phyloP scores from a whole-genome alignment of 2,113 vertebrate genomes.

The Ageneiosus marmoratus region DNA sequence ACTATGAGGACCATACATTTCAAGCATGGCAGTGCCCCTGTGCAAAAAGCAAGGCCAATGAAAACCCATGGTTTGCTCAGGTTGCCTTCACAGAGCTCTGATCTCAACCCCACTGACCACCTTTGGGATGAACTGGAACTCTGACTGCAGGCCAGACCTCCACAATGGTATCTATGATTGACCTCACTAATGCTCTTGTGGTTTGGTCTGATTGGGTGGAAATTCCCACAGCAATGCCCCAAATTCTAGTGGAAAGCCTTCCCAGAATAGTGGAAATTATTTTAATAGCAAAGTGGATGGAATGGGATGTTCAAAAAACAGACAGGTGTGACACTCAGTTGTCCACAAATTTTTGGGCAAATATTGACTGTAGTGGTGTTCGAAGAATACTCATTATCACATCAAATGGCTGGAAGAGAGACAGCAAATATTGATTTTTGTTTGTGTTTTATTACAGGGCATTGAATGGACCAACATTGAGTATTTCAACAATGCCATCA shows the following conservation, averaged over 20 bases:
- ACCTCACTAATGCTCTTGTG: neutral
- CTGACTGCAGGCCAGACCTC: too few species aligned
- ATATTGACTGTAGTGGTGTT: neutral
- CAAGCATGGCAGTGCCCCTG: neutral
- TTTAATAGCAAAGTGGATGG: neutral
- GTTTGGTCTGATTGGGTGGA: neutral
- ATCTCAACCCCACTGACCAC: neutral
- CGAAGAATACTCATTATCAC: neutral
- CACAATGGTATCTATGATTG: too few species aligned
- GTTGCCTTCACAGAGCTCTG: neutral
- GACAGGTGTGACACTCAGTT: neutral
- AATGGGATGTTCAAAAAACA: neutral
- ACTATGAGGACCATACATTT: neutral
- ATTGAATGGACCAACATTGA: conserved; percentile 99
- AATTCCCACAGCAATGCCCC: neutral
- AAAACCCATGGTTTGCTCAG: neutral
- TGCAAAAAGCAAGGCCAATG: neutral
- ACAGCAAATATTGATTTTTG: conserved; percentile 40
- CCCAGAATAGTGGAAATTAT: neutral
- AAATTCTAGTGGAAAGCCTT: neutral
- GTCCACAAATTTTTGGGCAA: neutral
- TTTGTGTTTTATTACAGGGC: conserved; percentile 75
- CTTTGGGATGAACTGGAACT: neutral
- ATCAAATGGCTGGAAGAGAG: neutral
- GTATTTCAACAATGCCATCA: conserved; percentile 97